phyloP scores from a whole-genome alignment of 23 tunicate species.

The Clavelina lepadiformis region DNA sequence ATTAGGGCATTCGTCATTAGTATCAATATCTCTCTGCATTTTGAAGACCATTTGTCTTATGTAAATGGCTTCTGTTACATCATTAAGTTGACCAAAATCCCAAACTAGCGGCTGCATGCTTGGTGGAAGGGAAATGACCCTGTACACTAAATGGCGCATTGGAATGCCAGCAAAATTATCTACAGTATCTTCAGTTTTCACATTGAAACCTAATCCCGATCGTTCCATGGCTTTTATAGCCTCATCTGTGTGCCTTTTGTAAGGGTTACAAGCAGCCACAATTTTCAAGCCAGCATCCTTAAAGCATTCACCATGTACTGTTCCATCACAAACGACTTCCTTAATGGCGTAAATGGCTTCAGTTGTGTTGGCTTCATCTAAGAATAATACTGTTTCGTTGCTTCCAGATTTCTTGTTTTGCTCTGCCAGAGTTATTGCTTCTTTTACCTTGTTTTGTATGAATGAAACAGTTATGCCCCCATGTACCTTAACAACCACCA shows the following conservation, averaged over 20 bases:
- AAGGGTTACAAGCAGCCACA: constrained; percentile 61
- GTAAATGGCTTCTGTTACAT: constrained; percentile 26
- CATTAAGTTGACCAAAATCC: constrained; percentile 57
- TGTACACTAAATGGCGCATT: constrained; percentile 43
- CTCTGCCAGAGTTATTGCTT: constrained; percentile 14
- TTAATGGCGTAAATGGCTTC: constrained; percentile 63
- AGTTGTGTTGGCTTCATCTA: constrained; percentile 71
- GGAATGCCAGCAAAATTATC: constrained; percentile 34
- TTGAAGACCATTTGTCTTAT: constrained; percentile 40
- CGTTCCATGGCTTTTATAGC: constrained; percentile 32
- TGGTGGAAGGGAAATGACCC: constrained; percentile 50
- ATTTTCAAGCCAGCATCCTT: constrained; percentile 18
- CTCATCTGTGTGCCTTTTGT: constrained; percentile 20
- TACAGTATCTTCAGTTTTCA: constrained; percentile 17
- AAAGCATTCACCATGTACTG: constrained; percentile 27
- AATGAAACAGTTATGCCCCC: constrained; percentile 38
- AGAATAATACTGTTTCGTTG: constrained; percentile 24
- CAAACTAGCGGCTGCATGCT: constrained; percentile 58
- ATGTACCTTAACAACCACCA: constrained; percentile 50
- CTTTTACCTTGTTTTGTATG: constrained; percentile 21
- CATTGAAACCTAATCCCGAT: constrained; percentile 51
- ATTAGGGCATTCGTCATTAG: background rate
- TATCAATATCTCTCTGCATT: constrained; percentile 14
- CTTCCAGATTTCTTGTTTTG: constrained; percentile 5
- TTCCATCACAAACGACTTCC: constrained; percentile 50